Base-by-base conservation (phyloP, 2,888 invertebrate species). In the Holacanthella duospinosa region DNA sequence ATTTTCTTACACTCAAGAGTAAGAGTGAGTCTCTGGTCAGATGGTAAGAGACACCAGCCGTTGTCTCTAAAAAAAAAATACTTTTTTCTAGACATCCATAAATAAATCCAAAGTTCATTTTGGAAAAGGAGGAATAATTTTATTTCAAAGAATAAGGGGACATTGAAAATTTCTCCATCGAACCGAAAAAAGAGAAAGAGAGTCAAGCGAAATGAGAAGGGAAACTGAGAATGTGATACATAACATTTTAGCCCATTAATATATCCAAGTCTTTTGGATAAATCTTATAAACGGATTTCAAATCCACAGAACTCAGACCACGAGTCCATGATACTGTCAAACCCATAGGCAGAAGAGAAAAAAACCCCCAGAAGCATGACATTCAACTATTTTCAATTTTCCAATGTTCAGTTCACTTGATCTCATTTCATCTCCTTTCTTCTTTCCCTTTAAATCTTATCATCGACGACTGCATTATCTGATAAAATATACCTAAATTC, bases 331-430 rank as follows among this genome's bases (percentile, higher is more conserved):
- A 48, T 36, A 6, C 36, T 36, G 36, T 36, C 6, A 36, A 36
- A 36, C 6, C 36, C 36, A 36, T 9, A 9, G 4, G 6, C 48
- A 21, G 48, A n/a, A 48, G 4, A 21, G 21, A 21, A 21, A 48
- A 48, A 36, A 36, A 16, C 16, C 36, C 36, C 36, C 36, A 36
- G 36, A 44, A 60, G 55, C 60, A 60, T 29, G 28, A 61, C 61
- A 61, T 61, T 61, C 57, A 55, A 61, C 61, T 62, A 48, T 48
- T 64, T 68, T 68, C 67, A 66, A 66, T 66, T 65, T 67, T 60
- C 63, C 62, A 62, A 61, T 64, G 63, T 66, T 63, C 59, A 61
- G 59, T 64, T 58, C 59, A 63, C 56, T 65, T 60, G 61, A 63
- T 66, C 65, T 64, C 65, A 64, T 68, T 62, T 64, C 63, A 60